phyloP scores from a whole-genome alignment of 2,113 vertebrate genomes.

The Tetrax tetrax region DNA sequence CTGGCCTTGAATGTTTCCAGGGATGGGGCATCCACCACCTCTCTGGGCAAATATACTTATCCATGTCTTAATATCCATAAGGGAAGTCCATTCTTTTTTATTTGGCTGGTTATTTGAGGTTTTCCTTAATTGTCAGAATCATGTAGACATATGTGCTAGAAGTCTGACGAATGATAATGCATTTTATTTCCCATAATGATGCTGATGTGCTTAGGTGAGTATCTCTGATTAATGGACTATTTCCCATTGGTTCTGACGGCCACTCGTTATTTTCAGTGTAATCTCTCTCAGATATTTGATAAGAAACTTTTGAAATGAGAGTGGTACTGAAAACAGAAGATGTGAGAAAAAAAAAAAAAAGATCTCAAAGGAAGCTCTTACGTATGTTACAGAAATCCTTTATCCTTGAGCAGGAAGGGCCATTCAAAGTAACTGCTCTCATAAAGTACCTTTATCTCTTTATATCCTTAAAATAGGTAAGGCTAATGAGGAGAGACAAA shows the following conservation, averaged over 20 bases:
- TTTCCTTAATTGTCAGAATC: background rate
- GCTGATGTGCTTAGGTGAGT: background rate
- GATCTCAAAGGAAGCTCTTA: background rate
- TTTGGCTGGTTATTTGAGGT: background rate
- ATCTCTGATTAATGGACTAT: background rate
- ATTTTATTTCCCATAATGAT: background rate
- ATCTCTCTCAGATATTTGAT: background rate
- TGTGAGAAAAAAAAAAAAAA: background rate
- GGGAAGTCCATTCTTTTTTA: rapidly evolving
- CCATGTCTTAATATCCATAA: background rate
- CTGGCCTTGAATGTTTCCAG: no score
- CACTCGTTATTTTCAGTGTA: background rate
- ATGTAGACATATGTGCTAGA: background rate
- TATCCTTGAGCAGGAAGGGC: background rate
- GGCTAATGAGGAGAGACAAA: background rate
- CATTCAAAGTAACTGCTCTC: background rate
- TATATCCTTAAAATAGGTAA: background rate
- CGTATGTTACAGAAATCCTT: background rate
- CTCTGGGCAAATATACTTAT: no score
- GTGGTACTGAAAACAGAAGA: background rate
- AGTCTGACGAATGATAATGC: background rate
- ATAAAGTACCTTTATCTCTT: background rate
- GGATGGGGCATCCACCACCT: no score
- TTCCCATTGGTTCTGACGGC: background rate
- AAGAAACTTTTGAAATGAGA: background rate